These are phyloP conservation scores for Triplophysa rosa DNA, from an alignment of 2,113 vertebrate species.

Conservation along the genomic window DNA sequence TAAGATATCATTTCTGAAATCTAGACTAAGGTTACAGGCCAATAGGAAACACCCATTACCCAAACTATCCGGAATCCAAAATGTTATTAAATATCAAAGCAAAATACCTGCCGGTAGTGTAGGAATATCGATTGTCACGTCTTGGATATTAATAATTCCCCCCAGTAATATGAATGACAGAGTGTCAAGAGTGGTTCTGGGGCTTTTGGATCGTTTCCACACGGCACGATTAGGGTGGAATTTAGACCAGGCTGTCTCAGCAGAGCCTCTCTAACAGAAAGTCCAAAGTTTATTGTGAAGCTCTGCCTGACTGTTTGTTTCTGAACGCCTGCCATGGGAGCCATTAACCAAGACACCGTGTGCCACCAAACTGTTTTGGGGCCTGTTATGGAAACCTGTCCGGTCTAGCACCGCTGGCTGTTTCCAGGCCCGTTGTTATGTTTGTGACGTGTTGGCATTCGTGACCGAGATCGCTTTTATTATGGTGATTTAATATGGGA, in stretches of 20 bases:
- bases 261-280: conserved; percentile 36
- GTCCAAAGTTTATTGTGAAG: conserved; percentile 33
- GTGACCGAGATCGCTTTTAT: conserved; percentile 27
- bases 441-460: conserved; percentile 28
- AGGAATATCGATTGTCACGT: not conserved
- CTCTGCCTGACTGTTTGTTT: conserved; percentile 30
- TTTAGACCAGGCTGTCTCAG: conserved; percentile 36
- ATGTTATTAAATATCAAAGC: not conserved
- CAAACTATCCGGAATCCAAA: not conserved
- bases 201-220: not conserved
- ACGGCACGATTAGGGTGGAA: conserved; percentile 16
- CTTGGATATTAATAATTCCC: not conserved
- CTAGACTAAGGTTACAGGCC: no score
- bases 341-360: conserved; percentile 36
- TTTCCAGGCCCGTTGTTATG: conserved; percentile 40
- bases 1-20: conserved; percentile 1
- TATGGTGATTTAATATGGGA: conserved; percentile 42
- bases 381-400: conserved; percentile 46
- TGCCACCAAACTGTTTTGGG: conserved; percentile 44
- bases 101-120: not conserved
- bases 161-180: not conserved
- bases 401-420: conserved; percentile 22
- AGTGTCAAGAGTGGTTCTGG: not conserved
- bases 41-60: not conserved
- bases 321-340: conserved; percentile 39